Evolutionary conservation across 1,140 invertebrate genomes (phyloP).

Genomic region (Apis laboriosa): DNA sequence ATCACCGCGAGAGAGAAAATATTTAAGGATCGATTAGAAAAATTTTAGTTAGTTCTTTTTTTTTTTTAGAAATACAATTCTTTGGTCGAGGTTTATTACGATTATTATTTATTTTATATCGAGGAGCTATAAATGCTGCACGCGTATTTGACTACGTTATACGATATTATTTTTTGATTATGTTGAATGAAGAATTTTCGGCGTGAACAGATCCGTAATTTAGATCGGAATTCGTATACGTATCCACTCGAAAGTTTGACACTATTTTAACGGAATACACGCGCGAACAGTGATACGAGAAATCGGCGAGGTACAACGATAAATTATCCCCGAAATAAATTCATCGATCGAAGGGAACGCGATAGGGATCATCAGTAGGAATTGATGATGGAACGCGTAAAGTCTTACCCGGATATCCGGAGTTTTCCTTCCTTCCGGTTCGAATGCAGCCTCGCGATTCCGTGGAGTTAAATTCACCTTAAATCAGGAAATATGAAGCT

Average conservation of each 20-base stretch:
- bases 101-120: no score
- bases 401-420: constrained; percentile 24
- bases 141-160: no score
- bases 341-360: neutral
- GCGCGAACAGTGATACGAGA: neutral
- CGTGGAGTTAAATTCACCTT: constrained; percentile 66
- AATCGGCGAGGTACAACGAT: constrained; percentile 11
- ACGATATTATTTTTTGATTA: no score
- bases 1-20: no score
- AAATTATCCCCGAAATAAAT: neutral
- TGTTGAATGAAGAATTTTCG: no score
- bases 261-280: no score
- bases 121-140: neutral
- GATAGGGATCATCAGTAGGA: constrained; percentile 32
- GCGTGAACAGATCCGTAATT: no score
- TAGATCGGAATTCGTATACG: no score
- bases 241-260: no score
- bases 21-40: no score
- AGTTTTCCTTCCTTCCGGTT: constrained; percentile 28
- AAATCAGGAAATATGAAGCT: constrained; percentile 71
- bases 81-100: neutral
- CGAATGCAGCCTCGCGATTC: constrained; percentile 49
- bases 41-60: no score
- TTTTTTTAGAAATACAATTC: neutral
- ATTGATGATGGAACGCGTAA: constrained; percentile 21